Percentiles rank a stretch among this genome's conserved stretches.
These are phyloP conservation scores for Scrobipalpa atriplicella DNA, from an alignment of 2,888 invertebrate genomes.

Conservation along the genomic window DNA sequence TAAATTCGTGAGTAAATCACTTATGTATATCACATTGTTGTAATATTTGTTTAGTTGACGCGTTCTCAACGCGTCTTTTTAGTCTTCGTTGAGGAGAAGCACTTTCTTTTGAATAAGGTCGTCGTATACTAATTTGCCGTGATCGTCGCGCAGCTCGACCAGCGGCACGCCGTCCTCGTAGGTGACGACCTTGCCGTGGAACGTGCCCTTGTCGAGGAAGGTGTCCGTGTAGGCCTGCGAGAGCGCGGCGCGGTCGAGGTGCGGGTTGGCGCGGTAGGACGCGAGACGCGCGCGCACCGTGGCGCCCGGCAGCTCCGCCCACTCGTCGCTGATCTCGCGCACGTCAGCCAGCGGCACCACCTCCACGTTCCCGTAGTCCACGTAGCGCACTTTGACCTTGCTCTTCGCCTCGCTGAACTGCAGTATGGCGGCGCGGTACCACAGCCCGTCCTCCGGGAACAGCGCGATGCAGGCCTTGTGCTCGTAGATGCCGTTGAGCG, in stretches of 20 bases:
- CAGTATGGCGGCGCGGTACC: slow-evolving; percentile 88
- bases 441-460: slow-evolving; percentile 83
- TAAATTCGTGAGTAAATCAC: too few relatives aligned
- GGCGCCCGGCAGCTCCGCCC: slow-evolving; percentile 77
- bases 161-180: slow-evolving; percentile 44
- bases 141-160: slow-evolving; percentile 61
- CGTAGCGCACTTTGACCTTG: slow-evolving; percentile 84
- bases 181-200: slow-evolving; percentile 57
- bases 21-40: too few relatives aligned
- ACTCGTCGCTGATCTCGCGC: slow-evolving; percentile 75
- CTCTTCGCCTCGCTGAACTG: slow-evolving; percentile 68
- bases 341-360: slow-evolving; percentile 69
- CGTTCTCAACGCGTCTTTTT: too few relatives aligned
- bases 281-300: slow-evolving; percentile 76
- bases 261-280: slow-evolving; percentile 48
- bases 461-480: slow-evolving; percentile 85
- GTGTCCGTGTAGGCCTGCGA: slow-evolving; percentile 53
- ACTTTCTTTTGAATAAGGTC: slow-evolving; percentile 54
- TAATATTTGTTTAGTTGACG: too few relatives aligned
- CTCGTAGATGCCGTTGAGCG: slow-evolving; percentile 67
- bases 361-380: slow-evolving; percentile 89
- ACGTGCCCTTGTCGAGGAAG: slow-evolving; percentile 63
- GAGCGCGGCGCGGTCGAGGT: slow-evolving; percentile 53
- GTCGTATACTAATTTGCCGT: slow-evolving; percentile 55
- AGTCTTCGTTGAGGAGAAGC: slow-evolving; percentile 34